Evolutionary conservation across 1,140 invertebrate genomes (phyloP).

Genomic region (Drosophila takahashii): DNA sequence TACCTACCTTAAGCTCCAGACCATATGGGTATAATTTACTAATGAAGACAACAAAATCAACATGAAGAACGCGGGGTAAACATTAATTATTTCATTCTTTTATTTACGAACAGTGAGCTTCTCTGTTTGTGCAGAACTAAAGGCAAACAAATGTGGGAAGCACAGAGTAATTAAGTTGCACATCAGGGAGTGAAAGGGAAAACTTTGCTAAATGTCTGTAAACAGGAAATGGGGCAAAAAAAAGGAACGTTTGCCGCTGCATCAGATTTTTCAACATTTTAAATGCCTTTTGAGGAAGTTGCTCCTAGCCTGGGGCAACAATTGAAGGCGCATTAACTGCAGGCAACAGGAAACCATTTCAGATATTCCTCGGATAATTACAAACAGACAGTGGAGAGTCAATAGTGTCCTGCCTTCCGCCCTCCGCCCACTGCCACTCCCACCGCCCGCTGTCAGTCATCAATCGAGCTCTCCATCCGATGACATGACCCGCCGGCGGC

Average conservation of each 20-base stretch:
- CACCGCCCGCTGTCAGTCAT: slow-evolving; percentile 16
- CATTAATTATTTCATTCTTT: slow-evolving; percentile 48
- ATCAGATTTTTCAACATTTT: slow-evolving; percentile 19
- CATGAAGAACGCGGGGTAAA: slow-evolving; percentile 28
- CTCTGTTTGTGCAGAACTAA: slow-evolving; percentile 22
- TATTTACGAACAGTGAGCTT: slow-evolving; percentile 12
- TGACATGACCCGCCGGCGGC: slow-evolving; percentile 22
- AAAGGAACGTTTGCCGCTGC: not conserved
- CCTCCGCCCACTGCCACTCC: not conserved
- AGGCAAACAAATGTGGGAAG: slow-evolving; percentile 42
- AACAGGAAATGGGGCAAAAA: slow-evolving; percentile 29
- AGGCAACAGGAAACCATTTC: slow-evolving; percentile 47
- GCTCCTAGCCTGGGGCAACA: slow-evolving; percentile 5
- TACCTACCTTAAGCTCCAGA: not conserved
- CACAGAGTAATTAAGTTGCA: slow-evolving; percentile 50
- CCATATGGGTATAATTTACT: slow-evolving; percentile 23
- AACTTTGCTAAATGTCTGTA: slow-evolving; percentile 46
- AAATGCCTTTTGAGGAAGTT: slow-evolving; percentile 22
- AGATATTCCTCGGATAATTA: slow-evolving; percentile 51
- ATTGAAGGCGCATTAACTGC: slow-evolving; percentile 50
- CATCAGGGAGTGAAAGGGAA: slow-evolving; percentile 28
- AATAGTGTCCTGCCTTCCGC: slow-evolving; percentile 6
- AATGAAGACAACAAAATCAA: slow-evolving; percentile 24
- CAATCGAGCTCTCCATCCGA: slow-evolving; percentile 26
- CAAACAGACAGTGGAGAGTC: slow-evolving; percentile 31